Evolutionary conservation across 53 echinoderm and acorn worm genomes (phyloP), one percentile per base, ranked within the genome.

Genomic region (Pentamera pediparva): DNA sequence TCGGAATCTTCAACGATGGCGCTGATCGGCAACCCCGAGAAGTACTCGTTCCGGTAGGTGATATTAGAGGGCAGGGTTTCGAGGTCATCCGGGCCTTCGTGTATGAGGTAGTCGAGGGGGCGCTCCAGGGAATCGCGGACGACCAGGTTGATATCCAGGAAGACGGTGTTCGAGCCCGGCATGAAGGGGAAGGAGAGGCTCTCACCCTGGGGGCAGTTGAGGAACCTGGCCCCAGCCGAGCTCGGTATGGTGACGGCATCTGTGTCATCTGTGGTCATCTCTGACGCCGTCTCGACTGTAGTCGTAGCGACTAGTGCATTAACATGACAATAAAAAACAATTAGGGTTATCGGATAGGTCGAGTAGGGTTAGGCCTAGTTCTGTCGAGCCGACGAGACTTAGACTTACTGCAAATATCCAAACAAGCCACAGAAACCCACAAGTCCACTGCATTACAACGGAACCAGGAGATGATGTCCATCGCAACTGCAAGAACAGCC

Each of bases 1-100:
- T 37, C 65, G 22, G 65, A 19, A 65, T 65, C 65, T 25, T 65
- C 65, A 13, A 65, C 65, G 9, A 36, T 41, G 12, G 65, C 65
- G 39, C 5, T 65, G 25, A 65, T 65, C 22, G 37, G 22, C 26
- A 65, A 9, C 20, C 65, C 65, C 26, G 65, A 37, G 7, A 25
- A 33, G 40, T 41, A 65, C 40, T 65, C 65, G 26, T 38, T 27
- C 24, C 39, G 39, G 40, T 65, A 65, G 20, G 37, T 36, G 37
- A 65, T 65, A 15, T 36, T 65, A 65, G 25, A 19, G 20, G 65
- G 65, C 1, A 65, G 1, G 9, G 43, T 9, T 13, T 5, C 19
- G 9, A 65, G 19, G 22, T 65, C 65, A 2, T 4, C 37, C 22
- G 65, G 65, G 18, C 65, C 65, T 17, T 65, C 65, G 8, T 38